These are phyloP conservation scores for Scalopus aquaticus DNA, from an alignment of 2,113 vertebrate species.

Conservation along the genomic window DNA sequence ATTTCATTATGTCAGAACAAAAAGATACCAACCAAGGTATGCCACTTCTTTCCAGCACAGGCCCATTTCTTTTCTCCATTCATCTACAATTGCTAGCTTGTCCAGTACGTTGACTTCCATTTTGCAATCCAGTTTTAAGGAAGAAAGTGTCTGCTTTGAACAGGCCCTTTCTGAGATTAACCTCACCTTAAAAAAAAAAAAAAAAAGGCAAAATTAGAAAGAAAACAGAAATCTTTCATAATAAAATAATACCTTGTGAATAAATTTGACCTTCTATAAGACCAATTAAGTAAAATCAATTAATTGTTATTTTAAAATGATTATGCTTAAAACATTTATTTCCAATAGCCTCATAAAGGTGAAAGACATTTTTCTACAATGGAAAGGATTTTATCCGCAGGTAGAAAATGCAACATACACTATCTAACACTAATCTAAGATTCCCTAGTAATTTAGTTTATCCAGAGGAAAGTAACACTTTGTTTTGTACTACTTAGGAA, in stretches of 20 bases:
- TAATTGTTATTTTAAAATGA: background rate
- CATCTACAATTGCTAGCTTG: slow-evolving; percentile 83
- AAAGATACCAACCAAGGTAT: slow-evolving; percentile 89
- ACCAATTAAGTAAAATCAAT: slow-evolving; percentile 3
- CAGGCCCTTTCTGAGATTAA: slow-evolving; percentile 87
- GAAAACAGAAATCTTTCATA: background rate
- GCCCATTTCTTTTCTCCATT: slow-evolving; percentile 81
- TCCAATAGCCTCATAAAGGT: background rate
- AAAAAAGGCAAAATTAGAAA: background rate
- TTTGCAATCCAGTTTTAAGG: slow-evolving; percentile 85
- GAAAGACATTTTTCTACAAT: background rate
- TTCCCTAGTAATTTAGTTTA: background rate
- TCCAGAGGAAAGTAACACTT: background rate
- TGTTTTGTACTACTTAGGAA: background rate
- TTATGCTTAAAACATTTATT: background rate
- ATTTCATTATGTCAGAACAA: background rate
- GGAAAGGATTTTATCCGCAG: background rate
- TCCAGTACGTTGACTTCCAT: slow-evolving; percentile 79
- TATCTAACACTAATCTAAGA: background rate
- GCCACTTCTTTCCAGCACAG: slow-evolving; percentile 93
- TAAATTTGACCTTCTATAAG: background rate
- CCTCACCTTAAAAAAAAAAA: slow-evolving; percentile 85
- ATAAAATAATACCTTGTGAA: background rate
- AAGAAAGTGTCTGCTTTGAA: slow-evolving; percentile 80
- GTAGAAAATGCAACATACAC: background rate